phyloP scores from a whole-genome alignment of 2,113 vertebrate species.

The Cryptotis parvus region DNA sequence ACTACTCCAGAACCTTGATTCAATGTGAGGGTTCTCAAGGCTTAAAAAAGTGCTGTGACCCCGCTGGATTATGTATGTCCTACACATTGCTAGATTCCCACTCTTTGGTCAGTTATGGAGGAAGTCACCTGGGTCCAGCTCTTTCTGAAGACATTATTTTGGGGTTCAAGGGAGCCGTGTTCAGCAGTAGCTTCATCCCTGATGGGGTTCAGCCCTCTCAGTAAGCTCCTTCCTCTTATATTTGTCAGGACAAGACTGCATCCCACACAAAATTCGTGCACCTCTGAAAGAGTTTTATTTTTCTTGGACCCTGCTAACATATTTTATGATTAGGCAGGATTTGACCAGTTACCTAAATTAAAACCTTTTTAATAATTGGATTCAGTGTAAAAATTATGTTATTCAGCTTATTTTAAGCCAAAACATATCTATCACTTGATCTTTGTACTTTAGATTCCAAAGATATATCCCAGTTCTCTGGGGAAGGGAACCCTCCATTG shows the following conservation, averaged over 20 bases:
- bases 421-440: neutral
- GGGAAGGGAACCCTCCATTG: neutral
- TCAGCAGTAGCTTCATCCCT: neutral
- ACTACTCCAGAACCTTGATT: neutral
- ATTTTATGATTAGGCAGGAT: neutral
- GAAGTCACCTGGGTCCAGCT: neutral
- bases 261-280: fast-evolving
- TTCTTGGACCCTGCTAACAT: neutral
- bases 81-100: neutral
- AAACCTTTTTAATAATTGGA: neutral
- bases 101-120: neutral
- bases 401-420: neutral
- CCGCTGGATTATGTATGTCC: neutral
- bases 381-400: neutral
- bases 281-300: neutral
- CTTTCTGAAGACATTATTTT: neutral
- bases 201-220: neutral
- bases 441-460: neutral
- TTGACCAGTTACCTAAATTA: constrained; percentile 5
- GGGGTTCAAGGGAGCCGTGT: neutral
- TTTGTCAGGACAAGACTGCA: neutral
- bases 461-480: neutral
- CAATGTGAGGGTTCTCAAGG: neutral
- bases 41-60: neutral
- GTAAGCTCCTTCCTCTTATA: fast-evolving